These are phyloP conservation scores for Antheraea mylitta DNA, from an alignment of 1,140 invertebrate genomes.

Conservation along the genomic window DNA sequence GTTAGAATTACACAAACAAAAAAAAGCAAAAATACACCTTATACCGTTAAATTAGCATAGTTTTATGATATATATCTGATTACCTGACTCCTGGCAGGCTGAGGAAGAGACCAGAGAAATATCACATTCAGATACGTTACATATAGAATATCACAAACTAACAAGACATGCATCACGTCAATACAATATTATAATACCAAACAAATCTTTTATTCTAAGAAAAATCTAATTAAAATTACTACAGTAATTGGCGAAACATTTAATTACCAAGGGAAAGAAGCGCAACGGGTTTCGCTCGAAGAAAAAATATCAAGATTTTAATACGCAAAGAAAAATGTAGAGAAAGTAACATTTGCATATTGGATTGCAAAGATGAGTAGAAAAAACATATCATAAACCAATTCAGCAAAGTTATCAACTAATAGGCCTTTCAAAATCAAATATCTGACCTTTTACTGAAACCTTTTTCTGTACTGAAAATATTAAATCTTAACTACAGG, in stretches of 20 bases:
- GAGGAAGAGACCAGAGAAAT: constrained; percentile 72
- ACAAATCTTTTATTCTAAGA: constrained; percentile 34
- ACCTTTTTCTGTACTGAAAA: too few relatives aligned
- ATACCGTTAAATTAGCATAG: constrained; percentile 2
- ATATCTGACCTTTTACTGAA: too few relatives aligned
- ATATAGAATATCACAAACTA: constrained; percentile 62
- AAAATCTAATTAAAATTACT: constrained; percentile 49
- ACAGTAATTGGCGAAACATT: constrained; percentile 51
- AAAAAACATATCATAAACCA: neutral
- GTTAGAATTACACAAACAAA: constrained; percentile 17
- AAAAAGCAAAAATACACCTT: constrained; percentile 10
- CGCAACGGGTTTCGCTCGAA: constrained; percentile 57
- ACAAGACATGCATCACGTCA: constrained; percentile 51
- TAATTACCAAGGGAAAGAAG: constrained; percentile 71
- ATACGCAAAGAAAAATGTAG: constrained; percentile 67
- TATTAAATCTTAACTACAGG: too few relatives aligned
- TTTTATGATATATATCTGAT: constrained; percentile 20
- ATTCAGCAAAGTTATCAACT: too few relatives aligned
- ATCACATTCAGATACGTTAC: constrained; percentile 76
- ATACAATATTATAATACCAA: constrained; percentile 35
- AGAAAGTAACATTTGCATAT: constrained; percentile 39
- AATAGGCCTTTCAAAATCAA: too few relatives aligned
- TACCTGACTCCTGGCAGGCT: constrained; percentile 77
- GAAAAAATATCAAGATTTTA: constrained; percentile 74
- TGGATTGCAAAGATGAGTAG: neutral